Percentiles rank a stretch among this genome's conserved stretches.
Evolutionary conservation across 2,888 invertebrate genomes (phyloP).

Genomic region (Cantharis flavilabris): DNA sequence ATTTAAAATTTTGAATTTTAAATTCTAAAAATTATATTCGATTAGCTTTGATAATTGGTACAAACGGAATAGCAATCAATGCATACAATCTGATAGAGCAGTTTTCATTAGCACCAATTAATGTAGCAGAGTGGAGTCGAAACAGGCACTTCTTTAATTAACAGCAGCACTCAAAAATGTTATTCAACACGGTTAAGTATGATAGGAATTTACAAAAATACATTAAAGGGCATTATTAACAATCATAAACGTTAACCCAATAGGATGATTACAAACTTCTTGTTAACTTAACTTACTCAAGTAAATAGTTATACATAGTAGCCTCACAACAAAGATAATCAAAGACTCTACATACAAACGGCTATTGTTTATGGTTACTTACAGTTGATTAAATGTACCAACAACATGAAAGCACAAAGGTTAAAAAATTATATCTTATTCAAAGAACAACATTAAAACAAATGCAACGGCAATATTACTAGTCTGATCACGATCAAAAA

Average conservation of each 20-base stretch:
- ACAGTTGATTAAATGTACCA: neutral
- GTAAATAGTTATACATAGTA: neutral
- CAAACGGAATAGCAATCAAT: neutral
- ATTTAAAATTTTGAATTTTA: neutral
- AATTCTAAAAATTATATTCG: neutral
- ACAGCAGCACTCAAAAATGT: neutral
- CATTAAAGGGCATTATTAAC: neutral
- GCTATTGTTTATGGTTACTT: neutral
- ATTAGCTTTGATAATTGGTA: neutral
- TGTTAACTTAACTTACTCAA: neutral
- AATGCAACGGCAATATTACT: neutral
- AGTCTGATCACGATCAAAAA: neutral
- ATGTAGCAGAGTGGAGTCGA: neutral
- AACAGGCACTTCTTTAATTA: neutral
- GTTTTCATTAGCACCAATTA: neutral
- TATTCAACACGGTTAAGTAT: neutral
- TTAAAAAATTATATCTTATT: neutral
- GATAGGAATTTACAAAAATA: neutral
- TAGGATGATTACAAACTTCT: neutral
- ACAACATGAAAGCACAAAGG: neutral
- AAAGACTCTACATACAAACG: neutral
- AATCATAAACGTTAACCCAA: neutral
- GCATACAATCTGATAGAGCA: neutral
- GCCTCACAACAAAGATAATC: neutral
- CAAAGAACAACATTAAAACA: neutral